Base-by-base conservation (phyloP, 2,113 vertebrate species). In the Melanotaenia duboulayi region DNA sequence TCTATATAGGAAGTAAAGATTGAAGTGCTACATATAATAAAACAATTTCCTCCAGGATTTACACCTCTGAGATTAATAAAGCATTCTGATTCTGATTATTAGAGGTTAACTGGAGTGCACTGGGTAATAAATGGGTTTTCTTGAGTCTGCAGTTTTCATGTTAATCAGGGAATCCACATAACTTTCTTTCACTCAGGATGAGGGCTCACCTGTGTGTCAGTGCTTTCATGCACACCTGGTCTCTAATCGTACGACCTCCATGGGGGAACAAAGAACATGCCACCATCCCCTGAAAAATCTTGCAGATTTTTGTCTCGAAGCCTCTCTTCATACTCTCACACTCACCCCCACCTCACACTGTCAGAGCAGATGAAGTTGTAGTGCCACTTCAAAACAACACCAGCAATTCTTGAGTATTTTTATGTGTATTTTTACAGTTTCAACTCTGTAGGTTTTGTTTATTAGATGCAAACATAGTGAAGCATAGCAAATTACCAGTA, bases 201-300 rank as follows among this genome's bases (percentile, higher is more conserved):
- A 72, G 67, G 78, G 70, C 81, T 90, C 90, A 88, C 84, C 89
- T 87, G 82, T 61, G 61, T 58, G 44, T 74, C 72, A 20, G 0
- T 40, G 76, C 56, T 66, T 74, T 77, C 76, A 58, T 54, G 58
- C 71, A 67, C 86, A 89, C 82, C 82, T 88, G 87, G 48, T 32
- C 59, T 35, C 32, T 35, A 35, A 35, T 35, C 7, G 32, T 9
- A 35, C 28, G 28, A 6, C 56, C 69, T 69, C 49, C 61, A 46
- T 49, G 65, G 35, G 13, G 40, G 56, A 56, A 63, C 66, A 76
- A 67, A 66, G 56, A 59, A 11, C 28, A 32, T 23, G 51, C 63
- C 51, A 17, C 58, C 69, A 44, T 72, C 68, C 44, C 19, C 55
- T 22, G 51, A 19, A 48, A 78, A 59, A 56, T 40, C 52, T 20